Conservation (phyloP, 2,797 vertebrate species). For the Ambastaia sidthimunki region DNA sequence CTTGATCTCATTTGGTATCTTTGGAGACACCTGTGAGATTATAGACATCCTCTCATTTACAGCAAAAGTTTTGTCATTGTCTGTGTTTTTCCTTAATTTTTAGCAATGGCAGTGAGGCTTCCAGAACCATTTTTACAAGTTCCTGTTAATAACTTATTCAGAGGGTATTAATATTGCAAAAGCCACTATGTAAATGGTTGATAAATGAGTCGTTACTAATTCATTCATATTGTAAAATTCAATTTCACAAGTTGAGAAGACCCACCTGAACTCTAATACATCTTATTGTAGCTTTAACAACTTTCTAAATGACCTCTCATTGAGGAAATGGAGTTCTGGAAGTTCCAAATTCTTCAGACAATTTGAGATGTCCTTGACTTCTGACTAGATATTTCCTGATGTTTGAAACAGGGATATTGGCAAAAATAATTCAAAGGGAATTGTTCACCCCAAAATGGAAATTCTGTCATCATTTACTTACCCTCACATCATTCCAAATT, state of each 20-base stretch:
- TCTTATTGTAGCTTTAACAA: constrained; percentile 67
- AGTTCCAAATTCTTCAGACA: neutral
- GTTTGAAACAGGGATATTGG: neutral
- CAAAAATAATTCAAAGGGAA: neutral
- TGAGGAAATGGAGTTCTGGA: constrained; percentile 9
- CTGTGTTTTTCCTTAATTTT: constrained; percentile 27
- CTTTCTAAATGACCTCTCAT: constrained; percentile 49
- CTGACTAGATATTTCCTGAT: neutral
- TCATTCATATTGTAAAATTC: constrained; percentile 79
- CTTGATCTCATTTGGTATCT: constrained; percentile 29
- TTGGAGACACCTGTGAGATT: constrained; percentile 42
- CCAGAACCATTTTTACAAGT: constrained; percentile 68
- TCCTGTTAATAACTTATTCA: constrained; percentile 72
- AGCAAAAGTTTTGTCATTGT: constrained; percentile 13
- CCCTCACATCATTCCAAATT: neutral
- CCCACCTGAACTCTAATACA: constrained; percentile 70
- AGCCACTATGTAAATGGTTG: constrained; percentile 72
- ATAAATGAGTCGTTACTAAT: constrained; percentile 78
- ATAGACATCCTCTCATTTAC: constrained; percentile 8
- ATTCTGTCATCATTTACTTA: neutral
- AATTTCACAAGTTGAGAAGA: constrained; percentile 70
- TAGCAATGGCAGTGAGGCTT: constrained; percentile 64
- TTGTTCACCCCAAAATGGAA: neutral
- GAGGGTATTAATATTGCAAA: constrained; percentile 75
- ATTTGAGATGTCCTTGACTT: neutral